Evolutionary conservation across 2,113 vertebrate genomes (phyloP), one percentile per base, ranked within the genome.

Genomic region (Melierax canorus): DNA sequence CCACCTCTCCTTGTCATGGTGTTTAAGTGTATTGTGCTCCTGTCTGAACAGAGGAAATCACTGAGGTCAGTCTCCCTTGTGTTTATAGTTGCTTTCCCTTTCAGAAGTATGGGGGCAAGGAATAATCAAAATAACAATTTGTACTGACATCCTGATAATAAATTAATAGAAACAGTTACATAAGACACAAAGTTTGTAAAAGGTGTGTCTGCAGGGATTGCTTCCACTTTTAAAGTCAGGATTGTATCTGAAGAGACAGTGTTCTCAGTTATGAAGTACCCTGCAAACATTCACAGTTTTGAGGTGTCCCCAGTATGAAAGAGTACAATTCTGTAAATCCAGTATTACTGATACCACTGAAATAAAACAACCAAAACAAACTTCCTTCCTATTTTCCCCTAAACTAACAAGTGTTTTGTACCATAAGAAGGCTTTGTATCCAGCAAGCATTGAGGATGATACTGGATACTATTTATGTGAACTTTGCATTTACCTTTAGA

Each of bases 1-100:
- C 88, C 88, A 77, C 90, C 86, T 92, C 76, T 92, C 79, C 95
- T 68, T 75, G 86, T 51, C 88, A 19, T 68, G 90, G 90, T 91
- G 91, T 91, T 90, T 71, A 68, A 94, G 60, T 0, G 27, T 80
- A 89, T 92, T 97, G 95, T 97, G 68, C 88, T 95, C 83, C 74
- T 34, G 60, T 46, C 88, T 96, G 97, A 94, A 67, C 83, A 89
- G 88, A 95, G 95, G 96, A 97, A 95, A 89, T 91, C 76, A 21
- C 92, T 94, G 95, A 97, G 96, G 97, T 97, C 97, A 96, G 96
- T 97, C 88, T 95, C 83, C 46, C 64, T 43, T 48, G 68, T 97
- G 91, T 92, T 97, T 95, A 92, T 53, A 91, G 86, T 72, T 94
- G 95, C 94, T 96, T 96, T 96, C 97, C 86, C 95, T 97, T 96